phyloP scores from a whole-genome alignment of 23 tunicate genomes.

The Ascidia mentula region DNA sequence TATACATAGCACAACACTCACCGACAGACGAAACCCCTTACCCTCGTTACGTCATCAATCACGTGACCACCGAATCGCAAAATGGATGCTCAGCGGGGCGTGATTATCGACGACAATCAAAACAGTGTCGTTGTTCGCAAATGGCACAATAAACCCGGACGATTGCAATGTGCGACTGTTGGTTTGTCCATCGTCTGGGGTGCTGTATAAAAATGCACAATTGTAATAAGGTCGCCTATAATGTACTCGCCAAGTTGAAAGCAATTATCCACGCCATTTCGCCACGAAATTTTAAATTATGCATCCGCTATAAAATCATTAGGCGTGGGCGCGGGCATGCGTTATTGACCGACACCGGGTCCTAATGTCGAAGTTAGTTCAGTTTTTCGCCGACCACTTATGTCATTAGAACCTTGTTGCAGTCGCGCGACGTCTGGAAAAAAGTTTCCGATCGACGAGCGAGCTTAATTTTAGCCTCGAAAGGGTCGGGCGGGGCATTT shows the following conservation, averaged over 20 bases:
- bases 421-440: not conserved
- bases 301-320: conserved; percentile 9
- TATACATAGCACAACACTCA: too few relatives aligned
- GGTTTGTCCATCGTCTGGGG: not conserved
- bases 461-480: not conserved
- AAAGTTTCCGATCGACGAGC: not conserved
- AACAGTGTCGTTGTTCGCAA: not conserved
- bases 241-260: not conserved
- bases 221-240: not conserved
- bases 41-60: conserved; percentile 55
- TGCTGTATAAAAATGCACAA: not conserved
- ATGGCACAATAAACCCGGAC: not conserved
- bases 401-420: not conserved
- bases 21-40: too few relatives aligned
- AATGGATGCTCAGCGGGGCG: conserved; percentile 36
- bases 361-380: not conserved
- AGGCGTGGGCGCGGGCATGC: conserved; percentile 8
- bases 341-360: not conserved
- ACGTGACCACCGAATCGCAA: conserved; percentile 31
- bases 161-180: not conserved
- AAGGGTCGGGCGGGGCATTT: not conserved
- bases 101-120: conserved; percentile 7
- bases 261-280: conserved; percentile 4
- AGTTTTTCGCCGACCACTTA: conserved; percentile 13
- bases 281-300: conserved; percentile 6